Percentiles rank a stretch among this genome's conserved stretches.
Evolutionary conservation across 2,113 vertebrate species (phyloP).

Genomic region (Sigmodon hispidus): DNA sequence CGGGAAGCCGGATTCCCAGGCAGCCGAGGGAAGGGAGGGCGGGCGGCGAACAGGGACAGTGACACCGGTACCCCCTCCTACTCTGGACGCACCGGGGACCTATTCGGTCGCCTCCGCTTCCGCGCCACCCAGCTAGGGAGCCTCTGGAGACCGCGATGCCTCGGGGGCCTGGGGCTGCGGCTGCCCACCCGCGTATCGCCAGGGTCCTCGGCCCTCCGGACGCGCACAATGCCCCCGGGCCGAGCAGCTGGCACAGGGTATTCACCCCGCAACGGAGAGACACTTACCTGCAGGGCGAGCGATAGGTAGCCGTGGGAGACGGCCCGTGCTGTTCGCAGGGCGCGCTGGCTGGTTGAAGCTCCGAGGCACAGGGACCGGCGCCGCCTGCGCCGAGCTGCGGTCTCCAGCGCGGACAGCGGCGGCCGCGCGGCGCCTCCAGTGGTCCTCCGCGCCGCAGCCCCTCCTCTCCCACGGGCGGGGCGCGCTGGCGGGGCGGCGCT

Average conservation of each 20-base stretch:
- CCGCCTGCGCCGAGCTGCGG: conserved; percentile 46
- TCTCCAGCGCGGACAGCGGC: conserved; percentile 59
- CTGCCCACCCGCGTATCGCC: neutral
- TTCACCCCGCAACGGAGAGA: neutral
- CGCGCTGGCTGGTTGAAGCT: neutral
- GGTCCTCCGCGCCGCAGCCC: conserved; percentile 74
- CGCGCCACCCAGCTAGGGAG: neutral
- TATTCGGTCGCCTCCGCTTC: neutral
- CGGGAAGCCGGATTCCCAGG: conserved; percentile 56
- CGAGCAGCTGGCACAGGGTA: neutral
- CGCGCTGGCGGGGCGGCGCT: conserved; percentile 63
- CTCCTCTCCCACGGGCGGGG: conserved; percentile 77
- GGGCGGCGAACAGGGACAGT: neutral
- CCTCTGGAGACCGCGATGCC: neutral
- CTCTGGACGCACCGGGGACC: neutral
- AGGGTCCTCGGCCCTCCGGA: conserved; percentile 58
- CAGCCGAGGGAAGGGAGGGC: neutral
- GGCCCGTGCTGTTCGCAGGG: neutral
- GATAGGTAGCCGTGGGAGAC: neutral
- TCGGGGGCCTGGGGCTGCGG: neutral
- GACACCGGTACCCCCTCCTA: conserved; percentile 50
- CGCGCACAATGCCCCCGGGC: conserved; percentile 68
- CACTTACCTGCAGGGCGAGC: conserved; percentile 62
- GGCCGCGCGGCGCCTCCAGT: conserved; percentile 67
- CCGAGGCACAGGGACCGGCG: neutral